Evolutionary conservation across 2,113 vertebrate genomes (phyloP), one percentile per base, ranked within the genome.

Genomic region (Dolichotis patagonum): DNA sequence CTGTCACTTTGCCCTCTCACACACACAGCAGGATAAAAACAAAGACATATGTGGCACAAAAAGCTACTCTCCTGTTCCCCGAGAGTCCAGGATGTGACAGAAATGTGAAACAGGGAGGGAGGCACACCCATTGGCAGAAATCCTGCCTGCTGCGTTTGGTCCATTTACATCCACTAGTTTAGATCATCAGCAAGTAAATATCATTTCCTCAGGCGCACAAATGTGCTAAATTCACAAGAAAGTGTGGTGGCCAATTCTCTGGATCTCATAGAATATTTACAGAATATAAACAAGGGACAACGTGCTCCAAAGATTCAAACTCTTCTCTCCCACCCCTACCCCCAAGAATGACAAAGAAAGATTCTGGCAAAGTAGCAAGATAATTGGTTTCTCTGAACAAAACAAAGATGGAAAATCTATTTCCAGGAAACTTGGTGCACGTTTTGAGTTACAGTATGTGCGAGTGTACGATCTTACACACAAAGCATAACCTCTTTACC

Each of bases 41-140:
- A 97, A 97, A 97, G 97, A 95, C 96, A 96, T 95, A 87, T 88
- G 93, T 78, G 92, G 60, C 82, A 93, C 95, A 85, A 78, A 94
- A 95, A 96, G 77, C 63, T 69, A 67, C 93, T 65, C 85, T 95
- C 69, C 69, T 6, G 7, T 24, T 93, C 71, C 71, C 71, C 1
- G 0, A 54, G 91, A 95, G 90, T 82, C 46, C 30, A 67, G 94
- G 85, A 52, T 60, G 20, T 1, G 0, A 52, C 88, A 56, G 91
- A 86, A 35, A 46, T 75, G 46, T 38, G 85, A 69, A 81, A 13
- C 0, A 30, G 41, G 73, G 12, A 49, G 3, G n/a, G 78, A 84
- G 65, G 73, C 17, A 4, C 6, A 4, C 85, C 52, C 83, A n/a
- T 8, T 46, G 83, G 84, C 77, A 97, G 95, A 78, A 88, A 88